Evolutionary conservation across 2,113 vertebrate species (phyloP).

Genomic region (Gasterosteus aculeatus): DNA sequence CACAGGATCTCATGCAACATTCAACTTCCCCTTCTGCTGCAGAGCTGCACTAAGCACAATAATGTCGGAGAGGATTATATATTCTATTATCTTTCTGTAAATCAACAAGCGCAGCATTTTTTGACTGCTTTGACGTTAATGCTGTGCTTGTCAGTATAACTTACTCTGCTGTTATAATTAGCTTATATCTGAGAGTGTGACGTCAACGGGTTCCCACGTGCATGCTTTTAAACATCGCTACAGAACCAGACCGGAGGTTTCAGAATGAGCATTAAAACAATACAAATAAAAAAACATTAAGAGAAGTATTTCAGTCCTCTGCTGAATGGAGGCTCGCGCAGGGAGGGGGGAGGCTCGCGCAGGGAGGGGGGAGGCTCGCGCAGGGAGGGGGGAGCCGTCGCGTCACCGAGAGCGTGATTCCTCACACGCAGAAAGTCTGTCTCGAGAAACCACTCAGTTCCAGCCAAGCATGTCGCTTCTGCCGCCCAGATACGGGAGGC

Average conservation of each 20-base stretch:
- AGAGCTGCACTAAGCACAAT: neutral
- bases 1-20: slow-evolving; percentile 3
- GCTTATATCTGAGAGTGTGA: neutral
- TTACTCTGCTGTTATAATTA: neutral
- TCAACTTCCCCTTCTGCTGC: neutral
- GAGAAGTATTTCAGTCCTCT: neutral
- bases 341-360: slow-evolving; percentile 44
- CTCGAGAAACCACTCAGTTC: neutral
- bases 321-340: no score
- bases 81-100: neutral
- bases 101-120: neutral
- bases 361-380: no score
- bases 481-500: slow-evolving; percentile 3
- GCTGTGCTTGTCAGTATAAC: neutral
- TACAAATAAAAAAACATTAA: no score
- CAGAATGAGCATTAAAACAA: neutral
- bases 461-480: slow-evolving; percentile 47
- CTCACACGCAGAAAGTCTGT: no score
- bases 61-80: neutral
- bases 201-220: neutral
- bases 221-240: neutral
- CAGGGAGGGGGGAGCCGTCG: no score
- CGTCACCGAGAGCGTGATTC: no score
- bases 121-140: neutral
- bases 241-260: neutral